Percentiles rank a stretch among this genome's conserved stretches.
These are phyloP conservation scores for Drosophila atroscutellata DNA, from an alignment of 2,888 invertebrate genomes.

Conservation along the genomic window DNA sequence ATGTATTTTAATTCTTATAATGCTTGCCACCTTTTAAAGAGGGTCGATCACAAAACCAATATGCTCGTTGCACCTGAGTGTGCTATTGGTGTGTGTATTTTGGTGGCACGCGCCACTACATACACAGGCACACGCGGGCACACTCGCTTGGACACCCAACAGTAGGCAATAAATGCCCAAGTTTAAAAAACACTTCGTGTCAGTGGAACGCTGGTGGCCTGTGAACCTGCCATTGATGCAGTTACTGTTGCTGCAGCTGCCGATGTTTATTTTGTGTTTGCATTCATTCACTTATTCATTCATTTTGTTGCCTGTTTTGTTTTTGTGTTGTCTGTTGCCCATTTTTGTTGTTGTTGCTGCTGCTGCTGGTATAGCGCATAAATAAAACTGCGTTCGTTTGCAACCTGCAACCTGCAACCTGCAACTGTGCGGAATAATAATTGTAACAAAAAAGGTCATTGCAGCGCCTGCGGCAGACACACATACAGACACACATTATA, in stretches of 20 bases:
- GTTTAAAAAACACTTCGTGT: slow-evolving; percentile 54
- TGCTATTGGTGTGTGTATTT: slow-evolving; percentile 5
- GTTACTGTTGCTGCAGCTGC: slow-evolving; percentile 16
- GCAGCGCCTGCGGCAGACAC: slow-evolving; percentile 27
- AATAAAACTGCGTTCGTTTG: slow-evolving; percentile 49
- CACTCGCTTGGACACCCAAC: neutral
- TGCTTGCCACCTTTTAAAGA: neutral
- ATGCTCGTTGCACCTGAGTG: neutral
- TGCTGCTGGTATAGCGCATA: slow-evolving; percentile 32
- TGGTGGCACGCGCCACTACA: slow-evolving; percentile 42
- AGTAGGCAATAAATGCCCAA: slow-evolving; percentile 61
- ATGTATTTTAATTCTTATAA: neutral
- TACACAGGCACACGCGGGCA: neutral
- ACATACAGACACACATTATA: slow-evolving; percentile 3
- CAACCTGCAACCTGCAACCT: slow-evolving; percentile 26
- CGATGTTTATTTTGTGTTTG: slow-evolving; percentile 56
- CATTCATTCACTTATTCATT: slow-evolving; percentile 36
- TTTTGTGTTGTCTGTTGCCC: slow-evolving; percentile 13
- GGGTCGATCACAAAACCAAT: neutral
- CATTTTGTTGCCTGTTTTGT: slow-evolving; percentile 34
- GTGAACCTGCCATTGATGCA: slow-evolving; percentile 10
- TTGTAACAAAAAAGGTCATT: slow-evolving; percentile 45
- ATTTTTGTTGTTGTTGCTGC: slow-evolving; percentile 3
- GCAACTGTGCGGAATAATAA: slow-evolving; percentile 43
- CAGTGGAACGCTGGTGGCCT: slow-evolving; percentile 46